phyloP scores from a whole-genome alignment of 2,888 invertebrate genomes.

The Aporophyla lueneburgensis region DNA sequence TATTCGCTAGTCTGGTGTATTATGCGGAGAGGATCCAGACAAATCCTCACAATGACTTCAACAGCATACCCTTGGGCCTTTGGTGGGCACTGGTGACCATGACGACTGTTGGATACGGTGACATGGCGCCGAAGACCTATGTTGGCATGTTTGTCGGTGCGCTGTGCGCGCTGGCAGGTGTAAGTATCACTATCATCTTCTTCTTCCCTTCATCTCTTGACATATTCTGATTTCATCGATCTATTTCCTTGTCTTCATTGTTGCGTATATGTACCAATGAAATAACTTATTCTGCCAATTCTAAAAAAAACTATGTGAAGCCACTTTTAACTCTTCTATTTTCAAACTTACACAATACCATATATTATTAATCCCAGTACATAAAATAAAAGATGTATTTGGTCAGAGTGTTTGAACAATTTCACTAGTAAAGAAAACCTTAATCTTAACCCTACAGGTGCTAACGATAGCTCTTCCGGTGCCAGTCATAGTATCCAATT shows the following conservation, averaged over 20 bases:
- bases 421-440: not conserved
- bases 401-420: not conserved
- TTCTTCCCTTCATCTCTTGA: not conserved
- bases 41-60: conserved; percentile 99
- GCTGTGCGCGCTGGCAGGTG: conserved; percentile 99
- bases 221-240: conserved; percentile 1
- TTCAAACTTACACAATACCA: not conserved
- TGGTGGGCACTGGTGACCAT: conserved; percentile 99
- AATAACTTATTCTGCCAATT: not conserved
- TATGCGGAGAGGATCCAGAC: conserved; percentile 99
- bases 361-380: not conserved
- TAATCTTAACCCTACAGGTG: conserved; percentile 76
- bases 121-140: conserved; percentile 99
- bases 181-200: conserved; percentile 84
- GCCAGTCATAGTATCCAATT: conserved; percentile 99
- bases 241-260: not conserved
- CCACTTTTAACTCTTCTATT: not conserved
- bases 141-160: conserved; percentile 99
- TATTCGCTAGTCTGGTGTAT: conserved; percentile 99
- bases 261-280: not conserved
- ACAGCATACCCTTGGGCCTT: conserved; percentile 98
- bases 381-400: not conserved
- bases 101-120: conserved; percentile 99
- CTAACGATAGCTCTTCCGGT: conserved; percentile 99
- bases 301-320: not conserved